Evolutionary conservation across 1,140 invertebrate species (phyloP).

Genomic region (Cydia pomonella): DNA sequence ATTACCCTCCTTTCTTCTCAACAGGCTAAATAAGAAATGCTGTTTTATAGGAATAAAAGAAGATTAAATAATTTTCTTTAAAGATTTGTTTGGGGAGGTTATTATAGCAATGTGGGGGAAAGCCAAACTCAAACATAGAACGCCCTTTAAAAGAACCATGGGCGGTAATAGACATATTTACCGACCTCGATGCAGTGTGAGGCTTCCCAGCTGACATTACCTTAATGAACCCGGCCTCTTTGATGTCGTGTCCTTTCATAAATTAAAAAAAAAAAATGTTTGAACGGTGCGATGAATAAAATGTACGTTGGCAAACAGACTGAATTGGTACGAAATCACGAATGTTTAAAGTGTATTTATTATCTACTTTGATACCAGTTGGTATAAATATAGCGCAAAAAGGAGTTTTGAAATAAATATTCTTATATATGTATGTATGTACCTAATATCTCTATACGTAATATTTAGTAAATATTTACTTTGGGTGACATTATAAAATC

Average conservation of each 20-base stretch:
- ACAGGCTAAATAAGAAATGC: too few species aligned
- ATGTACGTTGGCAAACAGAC: slow-evolving; percentile 26
- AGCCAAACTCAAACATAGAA: not conserved
- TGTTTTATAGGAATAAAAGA: too few species aligned
- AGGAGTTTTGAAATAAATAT: too few species aligned
- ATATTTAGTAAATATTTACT: too few species aligned
- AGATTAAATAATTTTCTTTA: not conserved
- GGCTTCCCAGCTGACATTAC: slow-evolving; percentile 18
- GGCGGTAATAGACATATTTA: slow-evolving; percentile 28
- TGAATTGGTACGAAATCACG: slow-evolving; percentile 4
- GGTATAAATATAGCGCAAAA: too few species aligned
- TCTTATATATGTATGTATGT: too few species aligned
- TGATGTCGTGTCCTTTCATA: slow-evolving; percentile 31
- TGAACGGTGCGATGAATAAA: slow-evolving; percentile 26
- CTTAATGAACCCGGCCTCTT: slow-evolving; percentile 27
- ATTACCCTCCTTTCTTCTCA: too few species aligned
- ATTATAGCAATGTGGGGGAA: not conserved
- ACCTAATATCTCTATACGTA: too few species aligned
- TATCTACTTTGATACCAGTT: not conserved
- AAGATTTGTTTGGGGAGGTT: too few species aligned
- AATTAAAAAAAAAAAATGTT: slow-evolving; percentile 32
- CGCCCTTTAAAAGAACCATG: slow-evolving; percentile 16
- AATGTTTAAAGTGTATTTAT: not conserved
- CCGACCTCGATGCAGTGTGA: slow-evolving; percentile 3
- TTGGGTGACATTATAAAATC: too few species aligned